Evolutionary conservation across 1,140 invertebrate species (phyloP), one percentile per base, ranked within the genome.

Genomic region (Antheraea pernyi): DNA sequence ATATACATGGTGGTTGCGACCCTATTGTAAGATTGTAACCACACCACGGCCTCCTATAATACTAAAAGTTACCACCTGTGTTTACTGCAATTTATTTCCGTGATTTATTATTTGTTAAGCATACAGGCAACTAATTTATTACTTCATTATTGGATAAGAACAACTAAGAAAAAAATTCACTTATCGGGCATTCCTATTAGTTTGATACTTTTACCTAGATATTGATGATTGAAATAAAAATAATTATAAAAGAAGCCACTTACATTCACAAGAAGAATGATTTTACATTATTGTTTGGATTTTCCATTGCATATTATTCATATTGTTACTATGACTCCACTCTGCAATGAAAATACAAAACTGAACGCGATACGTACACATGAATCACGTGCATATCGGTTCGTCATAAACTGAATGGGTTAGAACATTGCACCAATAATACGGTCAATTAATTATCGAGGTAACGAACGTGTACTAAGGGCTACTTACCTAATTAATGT

Each of bases 401-500:
- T 53, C 46, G 6, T 53, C 46, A 53, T 53, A 53, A 83, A 87
- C 80, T 80, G 71, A 83, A 85, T 72, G 74, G 78, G 77, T 80
- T 81, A 78, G 76, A n/a, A 77, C 74, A 74, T 75, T 82, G 84
- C 78, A 79, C 80, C 80, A 85, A 83, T 85, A 88, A 87, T 85
- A 84, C 82, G 82, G 75, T 81, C 83, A 86, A 88, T 87, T 91
- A 88, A 89, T 91, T 91, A 88, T 81, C 71, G 70, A 59, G 73
- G 71, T 75, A 79, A 79, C 70, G 83, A 79, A 88, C 85, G 82
- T 81, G 80, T 81, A 79, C 80, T 70, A 82, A 71, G 82, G 16
- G 16, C 60, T 85, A 87, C 84, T 84, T 88, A 88, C 84, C 82
- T 89, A 88, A 88, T 88, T 88, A 90, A 88, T 82, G 81, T 78